Percentiles rank a stretch among this genome's conserved stretches.
These are phyloP conservation scores for Ostrea denselamellosa DNA, from an alignment of 1,140 invertebrate species.

Conservation along the genomic window DNA sequence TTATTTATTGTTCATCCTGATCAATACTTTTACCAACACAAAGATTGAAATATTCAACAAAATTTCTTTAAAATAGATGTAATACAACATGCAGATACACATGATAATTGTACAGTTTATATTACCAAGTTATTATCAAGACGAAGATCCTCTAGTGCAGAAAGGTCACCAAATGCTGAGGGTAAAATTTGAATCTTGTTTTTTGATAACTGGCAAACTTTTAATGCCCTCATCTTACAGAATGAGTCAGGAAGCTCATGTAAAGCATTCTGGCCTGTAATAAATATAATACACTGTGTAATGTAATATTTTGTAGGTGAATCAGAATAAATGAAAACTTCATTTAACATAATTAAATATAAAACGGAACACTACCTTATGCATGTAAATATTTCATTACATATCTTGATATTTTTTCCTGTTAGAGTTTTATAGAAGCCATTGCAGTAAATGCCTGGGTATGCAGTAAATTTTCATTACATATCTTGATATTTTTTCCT, in stretches of 20 bases:
- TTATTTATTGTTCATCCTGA: no score
- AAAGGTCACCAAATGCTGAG: conserved; percentile 68
- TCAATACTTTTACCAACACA: no score
- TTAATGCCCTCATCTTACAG: conserved; percentile 64
- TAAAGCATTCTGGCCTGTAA: conserved; percentile 73
- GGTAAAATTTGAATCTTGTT: conserved; percentile 71
- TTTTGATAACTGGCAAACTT: conserved; percentile 70
- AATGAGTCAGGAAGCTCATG: conserved; percentile 73
- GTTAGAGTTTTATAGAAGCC: no score
- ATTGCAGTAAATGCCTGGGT: no score
- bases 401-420: neutral
- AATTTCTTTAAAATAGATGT: no score
- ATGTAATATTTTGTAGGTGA: no score
- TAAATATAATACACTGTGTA: neutral
- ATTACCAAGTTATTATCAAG: conserved; percentile 74
- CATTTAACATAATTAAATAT: no score
- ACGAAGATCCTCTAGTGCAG: conserved; percentile 66
- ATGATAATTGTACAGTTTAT: neutral
- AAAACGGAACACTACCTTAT: no score
- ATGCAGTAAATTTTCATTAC: neutral
- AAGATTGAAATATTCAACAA: no score
- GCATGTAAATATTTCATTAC: neutral
- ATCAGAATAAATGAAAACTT: no score
- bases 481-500: neutral
- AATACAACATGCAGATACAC: no score